Evolutionary conservation across 1,140 invertebrate genomes (phyloP).

Genomic region (Microplitis demolitor): DNA sequence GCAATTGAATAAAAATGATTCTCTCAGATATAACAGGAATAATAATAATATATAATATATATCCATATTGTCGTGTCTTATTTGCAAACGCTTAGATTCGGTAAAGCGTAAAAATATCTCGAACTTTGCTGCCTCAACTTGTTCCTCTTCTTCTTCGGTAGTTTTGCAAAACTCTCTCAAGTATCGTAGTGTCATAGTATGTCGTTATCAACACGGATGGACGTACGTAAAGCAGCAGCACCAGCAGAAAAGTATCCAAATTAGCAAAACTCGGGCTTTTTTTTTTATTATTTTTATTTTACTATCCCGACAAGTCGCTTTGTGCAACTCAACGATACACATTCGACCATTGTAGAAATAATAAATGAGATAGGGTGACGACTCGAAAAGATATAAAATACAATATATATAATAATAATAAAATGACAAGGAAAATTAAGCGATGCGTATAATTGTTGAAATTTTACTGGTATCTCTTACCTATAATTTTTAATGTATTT

Average conservation of each 20-base stretch:
- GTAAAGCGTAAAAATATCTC: slow-evolving; percentile 25
- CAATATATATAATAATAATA: not conserved
- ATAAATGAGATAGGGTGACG: no score
- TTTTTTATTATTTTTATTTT: no score
- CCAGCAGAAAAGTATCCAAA: slow-evolving; percentile 23
- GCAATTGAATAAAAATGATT: no score
- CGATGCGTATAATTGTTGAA: not conserved
- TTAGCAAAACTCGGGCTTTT: slow-evolving; percentile 26
- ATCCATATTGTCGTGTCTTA: not conserved
- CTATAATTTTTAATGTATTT: no score
- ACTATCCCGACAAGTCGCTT: not conserved
- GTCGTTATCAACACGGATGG: slow-evolving; percentile 13
- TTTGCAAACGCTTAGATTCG: slow-evolving; percentile 6
- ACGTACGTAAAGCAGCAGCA: not conserved
- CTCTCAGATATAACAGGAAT: no score
- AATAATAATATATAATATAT: no score
- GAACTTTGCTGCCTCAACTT: slow-evolving; percentile 5
- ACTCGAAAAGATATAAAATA: no score
- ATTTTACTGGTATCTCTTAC: not conserved
- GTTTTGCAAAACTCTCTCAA: not conserved
- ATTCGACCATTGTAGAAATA: not conserved
- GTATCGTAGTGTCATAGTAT: not conserved
- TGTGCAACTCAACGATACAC: not conserved
- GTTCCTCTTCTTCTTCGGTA: no score
- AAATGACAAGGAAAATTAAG: not conserved